phyloP scores from a whole-genome alignment of 2,113 vertebrate species.

The Phasianus colchicus region DNA sequence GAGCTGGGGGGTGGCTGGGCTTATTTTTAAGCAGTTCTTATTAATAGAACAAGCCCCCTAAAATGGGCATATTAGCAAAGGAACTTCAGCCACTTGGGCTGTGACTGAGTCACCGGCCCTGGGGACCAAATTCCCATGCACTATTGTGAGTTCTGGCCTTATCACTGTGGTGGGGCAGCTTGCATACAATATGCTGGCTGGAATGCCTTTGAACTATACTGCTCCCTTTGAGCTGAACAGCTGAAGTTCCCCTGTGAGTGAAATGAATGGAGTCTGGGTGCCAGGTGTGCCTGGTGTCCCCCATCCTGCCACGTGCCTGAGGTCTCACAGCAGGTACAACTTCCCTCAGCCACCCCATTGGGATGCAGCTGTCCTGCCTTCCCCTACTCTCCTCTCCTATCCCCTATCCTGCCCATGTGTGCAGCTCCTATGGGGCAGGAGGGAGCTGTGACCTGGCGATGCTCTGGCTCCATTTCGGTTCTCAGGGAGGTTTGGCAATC shows the following conservation, averaged over 20 bases:
- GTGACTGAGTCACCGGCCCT: conserved; percentile 35
- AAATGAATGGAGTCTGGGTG: background rate
- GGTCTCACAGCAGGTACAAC: accelerated
- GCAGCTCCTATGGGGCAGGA: background rate
- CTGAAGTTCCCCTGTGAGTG: background rate
- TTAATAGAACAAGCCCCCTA: conserved; percentile 37
- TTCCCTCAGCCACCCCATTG: accelerated
- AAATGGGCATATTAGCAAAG: conserved; percentile 9
- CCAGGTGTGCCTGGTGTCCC: background rate
- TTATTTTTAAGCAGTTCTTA: conserved; percentile 31
- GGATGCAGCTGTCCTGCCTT: background rate
- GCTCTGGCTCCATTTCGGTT: background rate
- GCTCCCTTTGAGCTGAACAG: background rate
- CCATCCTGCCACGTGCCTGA: background rate
- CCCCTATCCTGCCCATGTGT: background rate
- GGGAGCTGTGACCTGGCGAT: background rate
- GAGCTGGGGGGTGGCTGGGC: background rate
- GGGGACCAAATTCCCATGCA: conserved; percentile 47
- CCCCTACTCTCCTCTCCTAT: background rate
- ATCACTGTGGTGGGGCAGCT: background rate
- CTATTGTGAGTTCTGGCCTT: conserved; percentile 56
- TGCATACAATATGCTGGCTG: conserved; percentile 1
- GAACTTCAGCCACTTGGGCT: background rate
- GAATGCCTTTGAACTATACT: conserved; percentile 28
- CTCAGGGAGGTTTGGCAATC: background rate